Evolutionary conservation across 2,113 vertebrate genomes (phyloP).

Genomic region (Kryptolebias marmoratus): DNA sequence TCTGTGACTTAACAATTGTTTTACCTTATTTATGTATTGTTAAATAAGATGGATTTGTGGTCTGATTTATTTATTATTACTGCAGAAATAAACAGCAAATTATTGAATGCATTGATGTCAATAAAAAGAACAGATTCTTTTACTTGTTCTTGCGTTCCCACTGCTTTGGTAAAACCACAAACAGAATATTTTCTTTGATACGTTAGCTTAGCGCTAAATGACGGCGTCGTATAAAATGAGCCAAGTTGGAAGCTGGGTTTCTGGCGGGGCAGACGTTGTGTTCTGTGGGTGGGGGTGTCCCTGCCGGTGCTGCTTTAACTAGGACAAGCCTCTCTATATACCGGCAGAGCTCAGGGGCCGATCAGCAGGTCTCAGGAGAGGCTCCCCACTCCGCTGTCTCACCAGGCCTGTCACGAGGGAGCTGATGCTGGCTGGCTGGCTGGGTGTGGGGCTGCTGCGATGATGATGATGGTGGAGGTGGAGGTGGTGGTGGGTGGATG

Average conservation of each 20-base stretch:
- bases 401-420: slow-evolving; percentile 75
- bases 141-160: slow-evolving; percentile 1
- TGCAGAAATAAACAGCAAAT: slow-evolving; percentile 16
- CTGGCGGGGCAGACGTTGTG: slow-evolving; percentile 45
- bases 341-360: slow-evolving; percentile 74
- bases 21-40: neutral
- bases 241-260: slow-evolving; percentile 52
- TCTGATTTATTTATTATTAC: slow-evolving; percentile 28
- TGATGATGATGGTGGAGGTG: slow-evolving; percentile 26
- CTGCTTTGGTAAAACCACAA: neutral
- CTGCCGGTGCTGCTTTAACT: slow-evolving; percentile 76
- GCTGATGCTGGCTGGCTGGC: slow-evolving; percentile 58
- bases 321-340: slow-evolving; percentile 73
- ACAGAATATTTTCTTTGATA: slow-evolving; percentile 19
- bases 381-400: slow-evolving; percentile 66
- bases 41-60: neutral
- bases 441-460: slow-evolving; percentile 68
- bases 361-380: slow-evolving; percentile 80
- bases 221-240: slow-evolving; percentile 56
- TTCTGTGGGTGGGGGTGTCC: slow-evolving; percentile 49
- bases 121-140: slow-evolving; percentile 1
- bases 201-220: slow-evolving; percentile 29
- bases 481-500: slow-evolving; percentile 42
- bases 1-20: slow-evolving; percentile 29
- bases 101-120: slow-evolving; percentile 3